A percentile compares a stretch with the other conserved stretches of the same genome.
Conservation (phyloP, 2,888 invertebrate genomes). For the Eupithecia abbreviata region DNA sequence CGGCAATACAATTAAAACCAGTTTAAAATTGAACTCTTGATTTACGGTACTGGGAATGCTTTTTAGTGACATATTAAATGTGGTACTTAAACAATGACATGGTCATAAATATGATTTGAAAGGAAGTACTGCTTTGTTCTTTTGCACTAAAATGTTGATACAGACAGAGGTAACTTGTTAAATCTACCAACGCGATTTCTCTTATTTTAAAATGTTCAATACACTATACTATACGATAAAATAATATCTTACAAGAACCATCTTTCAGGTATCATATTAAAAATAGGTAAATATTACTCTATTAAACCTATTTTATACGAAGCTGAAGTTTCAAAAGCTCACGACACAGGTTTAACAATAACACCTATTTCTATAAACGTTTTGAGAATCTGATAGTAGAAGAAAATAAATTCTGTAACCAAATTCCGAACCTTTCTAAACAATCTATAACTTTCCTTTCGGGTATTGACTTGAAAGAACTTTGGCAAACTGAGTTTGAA, state of each 20-base stretch:
- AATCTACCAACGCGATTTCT: constrained; percentile 1
- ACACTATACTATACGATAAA: background rate
- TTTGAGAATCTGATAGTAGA: constrained; percentile 40
- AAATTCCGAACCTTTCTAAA: constrained; percentile 66
- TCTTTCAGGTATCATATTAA: background rate
- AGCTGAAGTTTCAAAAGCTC: background rate
- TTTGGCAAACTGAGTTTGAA: constrained; percentile 78
- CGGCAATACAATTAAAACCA: constrained; percentile 63
- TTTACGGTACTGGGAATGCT: constrained; percentile 77
- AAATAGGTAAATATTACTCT: background rate
- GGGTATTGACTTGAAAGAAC: constrained; percentile 63
- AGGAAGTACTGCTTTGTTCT: constrained; percentile 16
- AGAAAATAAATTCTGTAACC: constrained; percentile 52
- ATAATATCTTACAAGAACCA: background rate
- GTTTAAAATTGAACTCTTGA: constrained; percentile 71
- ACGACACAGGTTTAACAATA: background rate
- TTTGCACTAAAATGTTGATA: background rate
- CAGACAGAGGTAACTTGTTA: constrained; percentile 10
- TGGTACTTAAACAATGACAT: constrained; percentile 66
- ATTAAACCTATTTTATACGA: background rate
- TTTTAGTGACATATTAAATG: constrained; percentile 68
- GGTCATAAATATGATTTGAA: constrained; percentile 62
- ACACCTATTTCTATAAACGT: constrained; percentile 1
- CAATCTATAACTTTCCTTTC: constrained; percentile 80
- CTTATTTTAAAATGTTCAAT: background rate